Evolutionary conservation across 2,797 vertebrate genomes (phyloP).

Genomic region (Neosalanx taihuensis): DNA sequence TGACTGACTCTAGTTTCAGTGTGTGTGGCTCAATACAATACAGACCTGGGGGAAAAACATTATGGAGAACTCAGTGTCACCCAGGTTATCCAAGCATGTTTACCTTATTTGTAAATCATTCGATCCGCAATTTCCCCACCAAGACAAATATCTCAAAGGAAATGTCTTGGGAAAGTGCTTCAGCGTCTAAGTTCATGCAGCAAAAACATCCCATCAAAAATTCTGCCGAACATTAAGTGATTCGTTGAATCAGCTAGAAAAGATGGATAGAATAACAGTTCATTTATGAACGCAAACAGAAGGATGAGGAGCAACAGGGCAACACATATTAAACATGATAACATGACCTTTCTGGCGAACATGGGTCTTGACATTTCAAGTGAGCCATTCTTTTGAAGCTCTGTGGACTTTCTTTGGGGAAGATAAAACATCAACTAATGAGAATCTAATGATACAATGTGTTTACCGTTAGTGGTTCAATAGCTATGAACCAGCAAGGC

Average conservation of each 20-base stretch:
- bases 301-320: too few species aligned
- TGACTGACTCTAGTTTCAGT: neutral
- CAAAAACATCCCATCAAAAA: too few species aligned
- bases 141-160: neutral
- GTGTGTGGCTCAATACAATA: neutral
- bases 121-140: neutral
- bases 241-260: too few species aligned
- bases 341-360: neutral
- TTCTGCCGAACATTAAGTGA: too few species aligned
- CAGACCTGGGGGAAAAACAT: neutral
- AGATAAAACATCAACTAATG: neutral
- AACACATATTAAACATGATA: too few species aligned
- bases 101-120: neutral
- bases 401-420: neutral
- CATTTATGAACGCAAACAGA: neutral
- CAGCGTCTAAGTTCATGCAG: neutral
- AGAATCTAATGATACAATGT: neutral
- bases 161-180: conserved; percentile 3
- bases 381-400: too few species aligned
- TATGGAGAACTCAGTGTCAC: neutral
- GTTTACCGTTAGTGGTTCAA: neutral
- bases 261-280: neutral
- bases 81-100: neutral
- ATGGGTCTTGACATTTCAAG: neutral
- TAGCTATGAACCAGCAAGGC: neutral